Percentiles rank a stretch among this genome's conserved stretches.
Evolutionary conservation across 1,140 invertebrate species (phyloP).

Genomic region (Drosophila jambulina): DNA sequence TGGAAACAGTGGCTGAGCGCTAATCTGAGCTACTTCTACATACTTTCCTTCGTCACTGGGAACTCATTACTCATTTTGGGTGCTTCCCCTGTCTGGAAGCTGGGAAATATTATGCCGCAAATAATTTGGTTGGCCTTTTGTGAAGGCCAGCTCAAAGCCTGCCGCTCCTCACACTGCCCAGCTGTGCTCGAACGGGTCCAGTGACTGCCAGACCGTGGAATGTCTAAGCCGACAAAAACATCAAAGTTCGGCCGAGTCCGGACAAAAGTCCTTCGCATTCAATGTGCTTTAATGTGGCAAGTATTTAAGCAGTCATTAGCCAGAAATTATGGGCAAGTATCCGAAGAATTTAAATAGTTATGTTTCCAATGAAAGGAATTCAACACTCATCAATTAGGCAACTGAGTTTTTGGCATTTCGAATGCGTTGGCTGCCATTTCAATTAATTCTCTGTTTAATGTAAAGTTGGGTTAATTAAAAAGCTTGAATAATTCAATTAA

Average conservation of each 20-base stretch:
- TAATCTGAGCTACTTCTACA: slow-evolving; percentile 14
- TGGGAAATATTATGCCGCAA: slow-evolving; percentile 1
- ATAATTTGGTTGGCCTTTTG: slow-evolving; percentile 20
- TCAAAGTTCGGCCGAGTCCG: slow-evolving; percentile 43
- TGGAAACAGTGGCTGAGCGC: background rate
- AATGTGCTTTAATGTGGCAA: slow-evolving; percentile 13
- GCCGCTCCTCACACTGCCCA: slow-evolving; percentile 4
- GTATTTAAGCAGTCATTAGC: slow-evolving; percentile 3
- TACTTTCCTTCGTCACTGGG: slow-evolving; percentile 38
- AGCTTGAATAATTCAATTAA: background rate
- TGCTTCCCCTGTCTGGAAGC: background rate
- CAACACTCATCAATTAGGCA: background rate
- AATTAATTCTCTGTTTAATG: slow-evolving; percentile 1
- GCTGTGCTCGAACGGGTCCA: slow-evolving; percentile 17
- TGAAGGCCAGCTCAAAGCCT: slow-evolving; percentile 41
- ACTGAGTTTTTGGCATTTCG: slow-evolving; percentile 5
- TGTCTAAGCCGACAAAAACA: slow-evolving; percentile 36
- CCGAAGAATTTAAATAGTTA: background rate
- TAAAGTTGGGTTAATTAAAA: background rate
- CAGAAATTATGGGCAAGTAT: background rate
- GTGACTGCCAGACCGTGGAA: slow-evolving; percentile 54
- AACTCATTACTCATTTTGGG: slow-evolving; percentile 30
- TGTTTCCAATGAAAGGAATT: background rate
- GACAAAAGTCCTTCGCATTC: background rate
- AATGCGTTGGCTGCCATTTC: background rate